phyloP scores from a whole-genome alignment of 2,888 invertebrate species.

The Lysandra bellargus region DNA sequence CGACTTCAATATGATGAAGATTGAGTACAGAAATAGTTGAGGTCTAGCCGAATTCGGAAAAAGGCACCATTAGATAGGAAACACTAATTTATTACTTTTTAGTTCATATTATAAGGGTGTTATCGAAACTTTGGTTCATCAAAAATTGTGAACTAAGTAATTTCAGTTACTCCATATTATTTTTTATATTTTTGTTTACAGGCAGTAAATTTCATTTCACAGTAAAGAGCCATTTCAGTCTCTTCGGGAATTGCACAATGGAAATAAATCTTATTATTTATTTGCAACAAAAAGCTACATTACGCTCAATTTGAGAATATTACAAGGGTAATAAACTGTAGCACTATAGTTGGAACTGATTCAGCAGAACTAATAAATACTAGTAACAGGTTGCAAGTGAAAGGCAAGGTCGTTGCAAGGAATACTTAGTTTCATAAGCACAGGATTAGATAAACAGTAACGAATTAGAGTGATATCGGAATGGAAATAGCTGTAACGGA shows the following conservation, averaged over 20 bases:
- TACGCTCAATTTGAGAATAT: slow-evolving; percentile 19
- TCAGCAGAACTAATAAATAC: slow-evolving; percentile 26
- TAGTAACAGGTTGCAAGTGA: slow-evolving; percentile 31
- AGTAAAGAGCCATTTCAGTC: not conserved
- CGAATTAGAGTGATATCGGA: slow-evolving; percentile 3
- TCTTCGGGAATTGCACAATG: not conserved
- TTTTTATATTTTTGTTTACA: not conserved
- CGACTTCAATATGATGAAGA: too few species aligned
- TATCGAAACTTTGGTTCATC: too few species aligned
- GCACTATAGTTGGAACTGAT: slow-evolving; percentile 22
- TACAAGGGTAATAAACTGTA: slow-evolving; percentile 21
- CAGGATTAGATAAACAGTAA: slow-evolving; percentile 22
- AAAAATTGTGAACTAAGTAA: not conserved
- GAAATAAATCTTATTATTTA: slow-evolving; percentile 6
- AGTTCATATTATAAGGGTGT: too few species aligned
- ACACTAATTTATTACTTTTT: too few species aligned
- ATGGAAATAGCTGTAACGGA: not conserved
- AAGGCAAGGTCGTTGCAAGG: slow-evolving; percentile 31
- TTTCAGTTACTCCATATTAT: too few species aligned
- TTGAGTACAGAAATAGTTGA: too few species aligned
- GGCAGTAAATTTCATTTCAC: not conserved
- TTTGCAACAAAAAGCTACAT: slow-evolving; percentile 13
- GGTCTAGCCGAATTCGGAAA: too few species aligned
- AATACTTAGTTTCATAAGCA: slow-evolving; percentile 29
- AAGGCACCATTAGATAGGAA: too few species aligned